Conservation (phyloP, 2,888 invertebrate genomes). For the Syrphus vitripennis region DNA sequence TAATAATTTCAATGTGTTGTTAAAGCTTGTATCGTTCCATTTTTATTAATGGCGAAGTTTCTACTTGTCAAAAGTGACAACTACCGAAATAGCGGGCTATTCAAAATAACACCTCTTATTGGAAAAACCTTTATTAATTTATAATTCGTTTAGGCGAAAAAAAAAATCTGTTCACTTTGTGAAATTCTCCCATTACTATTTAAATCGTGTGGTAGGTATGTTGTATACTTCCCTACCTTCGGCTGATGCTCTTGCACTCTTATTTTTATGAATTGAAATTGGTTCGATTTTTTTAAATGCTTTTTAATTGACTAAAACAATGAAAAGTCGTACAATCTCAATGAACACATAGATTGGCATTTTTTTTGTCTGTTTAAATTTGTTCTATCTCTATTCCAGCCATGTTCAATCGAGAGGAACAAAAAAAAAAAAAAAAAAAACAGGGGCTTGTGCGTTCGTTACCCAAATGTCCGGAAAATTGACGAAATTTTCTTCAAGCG, state of each 20-base stretch:
- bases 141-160: not conserved
- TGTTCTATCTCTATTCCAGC: slow-evolving; percentile 15
- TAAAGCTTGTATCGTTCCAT: no score
- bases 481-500: slow-evolving; percentile 54
- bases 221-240: not conserved
- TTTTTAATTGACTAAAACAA: slow-evolving; percentile 50
- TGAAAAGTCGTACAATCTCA: slow-evolving; percentile 30
- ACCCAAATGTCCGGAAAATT: slow-evolving; percentile 64
- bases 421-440: no score
- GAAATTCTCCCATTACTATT: slow-evolving; percentile 1
- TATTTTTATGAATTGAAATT: slow-evolving; percentile 51
- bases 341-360: slow-evolving; percentile 19
- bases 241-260: slow-evolving; percentile 4
- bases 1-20: no score
- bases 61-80: not conserved
- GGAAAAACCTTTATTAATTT: no score
- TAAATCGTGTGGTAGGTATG: not conserved
- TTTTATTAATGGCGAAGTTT: no score
- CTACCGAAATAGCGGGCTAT: no score
- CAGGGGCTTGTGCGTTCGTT: slow-evolving; percentile 39
- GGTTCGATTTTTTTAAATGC: slow-evolving; percentile 38
- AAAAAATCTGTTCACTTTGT: not conserved
- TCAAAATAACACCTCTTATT: no score
- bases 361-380: not conserved
- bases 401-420: slow-evolving; percentile 57